Evolutionary conservation across 2,888 invertebrate genomes (phyloP).

Genomic region (Cantharis rustica): DNA sequence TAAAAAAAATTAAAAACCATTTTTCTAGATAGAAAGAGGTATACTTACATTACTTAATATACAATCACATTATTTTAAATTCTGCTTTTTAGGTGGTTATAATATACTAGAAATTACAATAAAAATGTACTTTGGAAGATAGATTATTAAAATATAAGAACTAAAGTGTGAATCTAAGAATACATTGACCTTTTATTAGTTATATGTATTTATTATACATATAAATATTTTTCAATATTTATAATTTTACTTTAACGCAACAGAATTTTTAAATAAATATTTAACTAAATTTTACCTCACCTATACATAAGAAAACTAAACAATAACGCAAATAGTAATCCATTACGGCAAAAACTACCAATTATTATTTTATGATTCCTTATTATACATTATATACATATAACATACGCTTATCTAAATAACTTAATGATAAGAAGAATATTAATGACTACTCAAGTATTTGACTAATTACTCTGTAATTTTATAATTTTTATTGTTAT

Average conservation of each 20-base stretch:
- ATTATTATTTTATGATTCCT: neutral
- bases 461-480: neutral
- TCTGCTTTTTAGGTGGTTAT: no score
- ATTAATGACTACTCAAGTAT: neutral
- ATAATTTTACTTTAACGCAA: no score
- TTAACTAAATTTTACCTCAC: neutral
- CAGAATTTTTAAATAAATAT: no score
- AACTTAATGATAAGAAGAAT: neutral
- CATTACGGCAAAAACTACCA: neutral
- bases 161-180: neutral
- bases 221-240: no score
- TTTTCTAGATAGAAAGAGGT: no score
- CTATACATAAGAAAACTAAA: neutral
- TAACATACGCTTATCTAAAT: neutral
- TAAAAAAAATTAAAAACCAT: no score
- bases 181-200: neutral
- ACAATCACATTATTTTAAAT: no score
- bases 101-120: neutral
- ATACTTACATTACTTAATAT: no score
- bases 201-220: no score
- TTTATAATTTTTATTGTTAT: neutral
- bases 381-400: neutral
- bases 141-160: neutral
- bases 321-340: neutral
- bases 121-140: neutral